A percentile compares a stretch with the other conserved stretches of the same genome.
Conservation (phyloP, 2,113 vertebrate species). For the Melospiza georgiana region DNA sequence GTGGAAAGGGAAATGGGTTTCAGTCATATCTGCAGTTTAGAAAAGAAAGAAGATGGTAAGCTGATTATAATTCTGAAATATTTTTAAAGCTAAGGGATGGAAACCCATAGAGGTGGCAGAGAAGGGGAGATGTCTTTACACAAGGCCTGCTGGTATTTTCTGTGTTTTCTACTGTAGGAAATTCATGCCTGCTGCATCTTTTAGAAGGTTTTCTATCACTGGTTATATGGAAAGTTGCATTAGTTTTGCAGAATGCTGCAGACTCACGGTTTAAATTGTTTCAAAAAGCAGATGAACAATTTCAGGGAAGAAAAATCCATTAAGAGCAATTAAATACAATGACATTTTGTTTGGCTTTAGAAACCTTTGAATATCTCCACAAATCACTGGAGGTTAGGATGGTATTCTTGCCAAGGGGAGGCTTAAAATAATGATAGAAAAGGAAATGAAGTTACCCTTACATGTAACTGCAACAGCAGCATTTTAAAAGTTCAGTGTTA, state of each 20-base stretch:
- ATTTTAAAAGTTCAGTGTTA: background rate
- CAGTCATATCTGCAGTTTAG: background rate
- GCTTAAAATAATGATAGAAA: background rate
- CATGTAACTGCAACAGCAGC: background rate
- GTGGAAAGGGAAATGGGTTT: background rate
- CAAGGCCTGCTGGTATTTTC: background rate
- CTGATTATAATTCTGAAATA: background rate
- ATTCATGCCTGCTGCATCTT: background rate
- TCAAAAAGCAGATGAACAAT: background rate
- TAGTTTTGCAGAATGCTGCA: background rate
- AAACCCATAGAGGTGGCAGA: background rate
- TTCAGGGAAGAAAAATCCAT: background rate
- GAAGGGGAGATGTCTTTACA: background rate
- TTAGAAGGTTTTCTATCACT: background rate
- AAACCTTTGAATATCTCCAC: background rate
- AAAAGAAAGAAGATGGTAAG: background rate
- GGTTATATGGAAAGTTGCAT: background rate
- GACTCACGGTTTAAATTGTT: background rate
- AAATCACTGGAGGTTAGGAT: background rate
- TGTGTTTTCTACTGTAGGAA: background rate
- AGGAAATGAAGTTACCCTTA: background rate
- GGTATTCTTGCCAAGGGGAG: background rate
- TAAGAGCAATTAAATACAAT: conserved; percentile 7
- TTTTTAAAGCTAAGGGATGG: background rate
- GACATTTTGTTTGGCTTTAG: background rate